Evolutionary conservation across 2,797 vertebrate species (phyloP), one percentile per base, ranked within the genome.

Genomic region (Danio jaintianensis): DNA sequence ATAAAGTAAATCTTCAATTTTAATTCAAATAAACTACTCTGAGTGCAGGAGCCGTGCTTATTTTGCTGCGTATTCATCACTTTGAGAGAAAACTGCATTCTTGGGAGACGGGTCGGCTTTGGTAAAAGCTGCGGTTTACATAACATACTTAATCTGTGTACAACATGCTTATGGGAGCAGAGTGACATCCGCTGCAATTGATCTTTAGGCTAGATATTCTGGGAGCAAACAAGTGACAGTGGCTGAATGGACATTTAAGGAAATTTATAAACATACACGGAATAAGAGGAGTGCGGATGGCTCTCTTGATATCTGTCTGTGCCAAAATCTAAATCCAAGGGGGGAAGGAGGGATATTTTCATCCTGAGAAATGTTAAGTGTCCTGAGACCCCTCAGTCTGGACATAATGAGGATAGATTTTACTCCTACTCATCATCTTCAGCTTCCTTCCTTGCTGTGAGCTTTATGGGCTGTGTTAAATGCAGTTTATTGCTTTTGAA

Each of bases 281-380:
- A 80, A 84, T 73, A 76, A 71, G 68, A 79, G 45, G 67, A 56
- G 22, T 77, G 22, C 20, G 69, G 78, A 84, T 79, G 56, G 43
- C 81, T 83, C 83, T 86, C 85, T 75, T 79, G 83, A 79, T 82
- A 76, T 83, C 80, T 56, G 53, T 63, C 38, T 50, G 78, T 79
- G 81, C 85, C 85, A 86, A 83, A 71, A 75, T 47, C 40, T 29
- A 66, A 52, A 76, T 81, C 81, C 56, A 61, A 85, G 63, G 77
- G 73, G 78, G 78, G 63, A 62, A 29, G 69, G 55, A 22, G 59
- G 72, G 78, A 85, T 78, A 82, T 74, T 85, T 85, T 78, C 73
- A 85, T 80, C 81, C 50, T 85, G 78, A 83, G 69, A 85, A 85
- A 68, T 61, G 38, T 79, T 52, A 74, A 79, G 76, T 69, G 81